Base-by-base conservation (phyloP, 2,888 invertebrate species). In the Miltochrista miniata region DNA sequence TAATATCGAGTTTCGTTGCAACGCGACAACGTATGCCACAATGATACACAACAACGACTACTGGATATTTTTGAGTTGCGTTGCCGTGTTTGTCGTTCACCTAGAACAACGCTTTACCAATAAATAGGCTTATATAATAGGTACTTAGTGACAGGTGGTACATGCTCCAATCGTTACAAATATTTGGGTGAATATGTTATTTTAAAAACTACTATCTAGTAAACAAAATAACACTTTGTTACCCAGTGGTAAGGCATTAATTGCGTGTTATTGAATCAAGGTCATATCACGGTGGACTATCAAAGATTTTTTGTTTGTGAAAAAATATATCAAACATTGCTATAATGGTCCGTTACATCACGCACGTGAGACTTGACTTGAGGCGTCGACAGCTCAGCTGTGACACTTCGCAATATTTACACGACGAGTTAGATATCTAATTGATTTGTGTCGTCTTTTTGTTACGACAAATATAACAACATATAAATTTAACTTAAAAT, bases 341-440 rank as follows among this genome's bases (percentile, higher is more conserved):
- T 51, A 55, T 55, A 2, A 45, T 66, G 64, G 66, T 67, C 68
- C 68, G 36, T 52, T 56, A 43, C 50, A 60, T 60, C 46, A 59
- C 59, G 61, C 57, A 37, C 49, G 51, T 54, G 45, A 49, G 18
- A 24, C 18, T 5, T 36, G 18, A 24, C 18, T 5, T 36, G 44
- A 48, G 48, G 50, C 54, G 30, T 52, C 47, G 48, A 55, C 56
- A 52, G 49, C 46, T 55, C 36, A 61, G 51, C 56, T 54, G 53
- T 44, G 50, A 48, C 33, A 43, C 33, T 46, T 46, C 51, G 51
- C 46, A 55, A 46, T 54, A 48, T 47, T 39, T 56, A 59, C 45
- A 52, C 39, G 51, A 46, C 47, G 9, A 39, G 39, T 43, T 40
- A 43, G 34, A 42, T 31, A 36, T 14, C 36, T 40, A n/a, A 18